Base-by-base conservation (phyloP, 2,888 invertebrate genomes). In the Drosophila maculinotata region DNA sequence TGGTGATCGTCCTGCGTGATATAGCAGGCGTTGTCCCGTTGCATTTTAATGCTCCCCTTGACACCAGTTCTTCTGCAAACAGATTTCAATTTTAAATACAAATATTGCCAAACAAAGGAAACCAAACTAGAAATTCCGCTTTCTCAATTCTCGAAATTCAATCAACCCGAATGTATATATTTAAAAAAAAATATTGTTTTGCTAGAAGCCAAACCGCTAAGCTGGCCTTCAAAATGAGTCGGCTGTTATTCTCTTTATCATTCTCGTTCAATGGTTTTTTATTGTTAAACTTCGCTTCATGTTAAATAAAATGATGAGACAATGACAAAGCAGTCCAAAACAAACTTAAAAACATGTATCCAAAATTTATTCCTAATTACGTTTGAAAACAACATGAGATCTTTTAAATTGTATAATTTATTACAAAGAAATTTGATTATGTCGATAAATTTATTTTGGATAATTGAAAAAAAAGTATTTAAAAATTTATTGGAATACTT, bases 1-100 rank as follows among this genome's bases (percentile, higher is more conserved):
- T 95, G 93, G 17, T 94, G 92, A 85, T 95, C 95, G 68, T 95
- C 95, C 89, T 97, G 97, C 73, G 96, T 96, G 79, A 97, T 96
- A 92, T 96, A 97, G 87, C 96, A 96, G 5, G 96, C 96, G 87
- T 95, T 93, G 84, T 95, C 93, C 23, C 95, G 92, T 80, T 95
- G 95, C n/a, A 95, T 93, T 70, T 93, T 91, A 15, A 96, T 93
- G 38, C 93, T 93, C 1, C 96, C 96, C 12, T 93, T 92, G 0
- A 96, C 94, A 31, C 94, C 94, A 20, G 92, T 92, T 26, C 93
- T 94, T 84, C 95, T 95, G 31, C 20, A 68, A 48, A 15, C 7
- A 12, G 0, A 49, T 20, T 30, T 9, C 4, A 26, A 28, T 12
- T 31, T 20, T 25, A n/a, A 38, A 28, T 10, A 4, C 2, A 3